Evolutionary conservation across 1,140 invertebrate genomes (phyloP), one percentile per base, ranked within the genome.

Genomic region (Micrasema minimum): DNA sequence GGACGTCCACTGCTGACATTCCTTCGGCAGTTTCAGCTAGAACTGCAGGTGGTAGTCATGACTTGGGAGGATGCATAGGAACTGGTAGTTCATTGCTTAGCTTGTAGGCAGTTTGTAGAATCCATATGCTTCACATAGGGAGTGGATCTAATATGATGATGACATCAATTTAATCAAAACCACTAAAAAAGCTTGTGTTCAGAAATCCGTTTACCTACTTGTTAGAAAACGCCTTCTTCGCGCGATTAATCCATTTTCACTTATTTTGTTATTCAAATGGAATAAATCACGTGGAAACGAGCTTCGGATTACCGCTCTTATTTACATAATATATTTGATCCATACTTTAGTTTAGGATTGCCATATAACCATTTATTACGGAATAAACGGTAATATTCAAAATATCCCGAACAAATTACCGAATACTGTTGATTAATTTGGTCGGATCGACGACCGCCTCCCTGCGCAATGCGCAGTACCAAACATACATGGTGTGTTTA

Each of bases 361-460:
- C 45, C 20, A 20, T 35, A 66, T 51, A 51, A 38, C 62, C 62
- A 50, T 57, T 55, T 67, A 43, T 67, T 26, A 67, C 50, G 38
- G 38, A 51, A 41, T 67, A 53, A 67, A 67, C 65, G 65, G 51
- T 67, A 41, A 67, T 57, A 67, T 67, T 55, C 23, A 57, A 67
- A 67, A 41, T 59, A 59, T 59, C 35, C 37, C 37, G 55, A 41
- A 59, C 55, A 59, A 59, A 48, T 61, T 61, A 69, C 66, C 66
- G 59, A 69, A 69, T 48, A 59, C 51, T 35, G 38, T 61, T 69
- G 66, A 69, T 69, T 59, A 69, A 69, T 69, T 41, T 53, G 37
- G 38, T 16, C 50, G 35, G 50, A 67, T 43, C 48, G 50, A 46
- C 65, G 65, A 59, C 66, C 66, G 51, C 53, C 45, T 38, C 43